Evolutionary conservation across 2,797 vertebrate species (phyloP).

Genomic region (Phylloscopus collybita): DNA sequence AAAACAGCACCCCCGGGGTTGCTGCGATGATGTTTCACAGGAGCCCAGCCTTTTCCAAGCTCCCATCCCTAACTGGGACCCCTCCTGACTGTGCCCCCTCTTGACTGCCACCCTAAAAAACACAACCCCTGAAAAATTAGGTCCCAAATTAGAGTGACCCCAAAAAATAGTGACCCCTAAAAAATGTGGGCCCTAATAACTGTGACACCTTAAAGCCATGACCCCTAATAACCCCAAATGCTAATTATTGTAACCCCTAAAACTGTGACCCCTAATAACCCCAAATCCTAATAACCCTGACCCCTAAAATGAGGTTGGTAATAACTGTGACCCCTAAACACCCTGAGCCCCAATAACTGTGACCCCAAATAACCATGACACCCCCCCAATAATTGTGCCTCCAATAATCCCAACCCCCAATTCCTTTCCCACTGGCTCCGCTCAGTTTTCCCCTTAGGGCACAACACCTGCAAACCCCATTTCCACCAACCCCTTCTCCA

Average conservation of each 20-base stretch:
- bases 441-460: not conserved
- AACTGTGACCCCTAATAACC: not conserved
- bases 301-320: not conserved
- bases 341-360: not conserved
- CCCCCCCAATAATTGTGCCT: not conserved
- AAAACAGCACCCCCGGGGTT: not conserved
- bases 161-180: not conserved
- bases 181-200: not conserved
- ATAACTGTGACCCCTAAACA: not conserved
- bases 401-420: not conserved
- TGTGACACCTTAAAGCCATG: not conserved
- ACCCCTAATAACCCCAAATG: not conserved
- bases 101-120: not conserved
- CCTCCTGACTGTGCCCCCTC: not conserved
- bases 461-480: not conserved
- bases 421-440: not conserved
- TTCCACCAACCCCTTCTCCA: not conserved
- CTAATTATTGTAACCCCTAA: not conserved
- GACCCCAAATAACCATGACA: not conserved
- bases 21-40: rapidly evolving
- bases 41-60: not conserved
- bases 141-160: not conserved
- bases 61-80: not conserved
- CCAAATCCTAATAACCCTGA: not conserved
- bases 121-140: not conserved